phyloP scores from a whole-genome alignment of 2,888 invertebrate species.

The Hecatera dysodea region DNA sequence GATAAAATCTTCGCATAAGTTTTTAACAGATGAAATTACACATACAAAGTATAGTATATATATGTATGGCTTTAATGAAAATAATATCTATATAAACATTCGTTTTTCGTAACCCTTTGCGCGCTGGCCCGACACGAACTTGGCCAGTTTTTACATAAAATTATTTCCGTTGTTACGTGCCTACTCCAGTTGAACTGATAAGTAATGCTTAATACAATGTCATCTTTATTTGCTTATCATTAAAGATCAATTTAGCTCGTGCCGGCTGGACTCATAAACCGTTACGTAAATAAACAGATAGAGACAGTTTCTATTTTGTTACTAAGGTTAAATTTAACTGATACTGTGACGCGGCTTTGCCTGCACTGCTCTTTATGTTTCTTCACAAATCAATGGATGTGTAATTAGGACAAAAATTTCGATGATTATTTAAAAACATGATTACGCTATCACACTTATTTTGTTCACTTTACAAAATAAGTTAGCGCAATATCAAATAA shows the following conservation, averaged over 20 bases:
- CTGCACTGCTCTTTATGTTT: background rate
- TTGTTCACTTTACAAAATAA: slow-evolving; percentile 16
- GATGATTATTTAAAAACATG: background rate
- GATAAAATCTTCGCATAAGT: too few species aligned
- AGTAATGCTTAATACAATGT: slow-evolving; percentile 2
- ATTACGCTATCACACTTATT: background rate
- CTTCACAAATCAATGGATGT: background rate
- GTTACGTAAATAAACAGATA: slow-evolving; percentile 36
- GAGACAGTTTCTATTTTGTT: slow-evolving; percentile 51
- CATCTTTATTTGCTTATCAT: background rate
- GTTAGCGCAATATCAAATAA: slow-evolving; percentile 5
- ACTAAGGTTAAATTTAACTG: slow-evolving; percentile 43
- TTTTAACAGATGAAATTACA: too few species aligned
- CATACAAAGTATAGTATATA: too few species aligned
- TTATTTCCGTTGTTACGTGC: slow-evolving; percentile 16
- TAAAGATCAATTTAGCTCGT: slow-evolving; percentile 38
- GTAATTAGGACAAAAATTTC: background rate
- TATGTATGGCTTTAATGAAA: too few species aligned
- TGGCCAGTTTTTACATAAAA: slow-evolving; percentile 11
- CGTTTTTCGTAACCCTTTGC: background rate
- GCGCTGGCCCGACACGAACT: background rate
- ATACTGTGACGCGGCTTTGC: slow-evolving; percentile 23
- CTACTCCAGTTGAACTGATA: slow-evolving; percentile 9
- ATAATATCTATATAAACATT: too few species aligned
- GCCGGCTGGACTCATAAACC: background rate